phyloP scores from a whole-genome alignment of 2,113 vertebrate genomes.

The Poeciliopsis occidentalis region DNA sequence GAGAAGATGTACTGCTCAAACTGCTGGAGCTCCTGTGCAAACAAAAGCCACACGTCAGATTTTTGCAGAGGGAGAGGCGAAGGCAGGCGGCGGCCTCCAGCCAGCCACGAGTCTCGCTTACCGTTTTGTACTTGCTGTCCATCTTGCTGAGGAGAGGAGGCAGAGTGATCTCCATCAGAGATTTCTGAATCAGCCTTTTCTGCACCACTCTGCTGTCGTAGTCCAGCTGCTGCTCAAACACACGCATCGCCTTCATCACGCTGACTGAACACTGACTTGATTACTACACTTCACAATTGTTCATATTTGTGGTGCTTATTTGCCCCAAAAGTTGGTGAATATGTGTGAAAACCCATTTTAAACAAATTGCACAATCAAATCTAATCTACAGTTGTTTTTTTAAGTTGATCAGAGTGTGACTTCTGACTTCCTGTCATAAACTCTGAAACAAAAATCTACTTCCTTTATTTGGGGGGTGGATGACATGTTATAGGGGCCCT shows the following conservation, averaged over 20 bases:
- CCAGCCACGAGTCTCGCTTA: conserved; percentile 14
- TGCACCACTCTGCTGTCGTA: conserved; percentile 66
- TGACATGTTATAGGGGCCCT: too few relatives aligned
- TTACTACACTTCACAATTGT: too few relatives aligned
- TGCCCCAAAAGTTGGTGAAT: neutral
- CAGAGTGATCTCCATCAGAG: conserved; percentile 60
- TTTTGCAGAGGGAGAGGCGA: neutral
- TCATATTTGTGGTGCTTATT: too few relatives aligned
- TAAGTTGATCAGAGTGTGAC: neutral
- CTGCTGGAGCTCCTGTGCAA: conserved; percentile 63
- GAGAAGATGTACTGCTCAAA: conserved; percentile 69
- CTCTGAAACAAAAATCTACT: too few relatives aligned
- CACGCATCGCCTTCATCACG: conserved; percentile 4
- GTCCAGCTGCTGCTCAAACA: conserved; percentile 69
- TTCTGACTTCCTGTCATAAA: neutral
- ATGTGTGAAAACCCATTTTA: neutral
- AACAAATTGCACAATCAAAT: neutral
- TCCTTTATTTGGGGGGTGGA: too few relatives aligned
- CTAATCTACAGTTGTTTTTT: neutral
- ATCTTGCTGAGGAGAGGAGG: conserved; percentile 49
- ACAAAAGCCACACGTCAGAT: neutral
- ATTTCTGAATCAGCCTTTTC: conserved; percentile 58
- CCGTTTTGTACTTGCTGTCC: conserved; percentile 56
- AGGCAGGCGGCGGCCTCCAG: neutral
- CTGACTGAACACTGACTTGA: neutral